Percentiles rank a stretch among this genome's conserved stretches.
Conservation (phyloP, 2,888 invertebrate species). For the Ophonus ardosiacus region DNA sequence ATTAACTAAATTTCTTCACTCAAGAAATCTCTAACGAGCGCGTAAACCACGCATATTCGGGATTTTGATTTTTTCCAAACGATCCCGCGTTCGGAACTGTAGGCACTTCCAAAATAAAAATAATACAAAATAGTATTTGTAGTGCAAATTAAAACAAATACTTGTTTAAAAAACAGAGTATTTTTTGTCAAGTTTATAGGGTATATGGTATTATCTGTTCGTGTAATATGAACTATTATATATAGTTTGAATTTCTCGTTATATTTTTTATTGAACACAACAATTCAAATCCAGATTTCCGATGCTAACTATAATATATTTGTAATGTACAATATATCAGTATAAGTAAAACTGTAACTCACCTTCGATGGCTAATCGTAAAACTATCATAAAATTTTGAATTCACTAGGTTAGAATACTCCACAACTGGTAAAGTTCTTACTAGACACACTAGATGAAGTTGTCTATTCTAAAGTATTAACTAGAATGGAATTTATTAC, state of each 20-base stretch:
- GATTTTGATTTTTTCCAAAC: too few species aligned
- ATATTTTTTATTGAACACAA: conserved; percentile 74
- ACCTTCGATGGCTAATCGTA: conserved; percentile 58
- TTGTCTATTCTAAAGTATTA: neutral
- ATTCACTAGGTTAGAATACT: neutral
- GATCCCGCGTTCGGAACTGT: too few species aligned
- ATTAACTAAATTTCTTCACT: too few species aligned
- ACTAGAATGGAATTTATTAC: neutral
- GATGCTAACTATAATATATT: conserved; percentile 61
- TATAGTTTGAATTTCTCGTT: conserved; percentile 44
- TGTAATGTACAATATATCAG: conserved; percentile 57
- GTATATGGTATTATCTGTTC: neutral
- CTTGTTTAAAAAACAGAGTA: too few species aligned
- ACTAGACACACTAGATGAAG: too few species aligned
- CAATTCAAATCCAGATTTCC: conserved; percentile 72
- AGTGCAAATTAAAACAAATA: too few species aligned
- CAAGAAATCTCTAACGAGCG: too few species aligned
- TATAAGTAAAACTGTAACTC: conserved; percentile 59
- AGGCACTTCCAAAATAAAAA: too few species aligned
- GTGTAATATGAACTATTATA: conserved; percentile 20
- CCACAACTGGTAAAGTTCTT: neutral
- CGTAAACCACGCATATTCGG: too few species aligned
- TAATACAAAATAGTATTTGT: too few species aligned
- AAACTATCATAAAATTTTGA: neutral
- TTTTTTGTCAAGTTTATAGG: neutral